Evolutionary conservation across 2,113 vertebrate genomes (phyloP), one percentile per base, ranked within the genome.

Genomic region (Perognathus longimembris): DNA sequence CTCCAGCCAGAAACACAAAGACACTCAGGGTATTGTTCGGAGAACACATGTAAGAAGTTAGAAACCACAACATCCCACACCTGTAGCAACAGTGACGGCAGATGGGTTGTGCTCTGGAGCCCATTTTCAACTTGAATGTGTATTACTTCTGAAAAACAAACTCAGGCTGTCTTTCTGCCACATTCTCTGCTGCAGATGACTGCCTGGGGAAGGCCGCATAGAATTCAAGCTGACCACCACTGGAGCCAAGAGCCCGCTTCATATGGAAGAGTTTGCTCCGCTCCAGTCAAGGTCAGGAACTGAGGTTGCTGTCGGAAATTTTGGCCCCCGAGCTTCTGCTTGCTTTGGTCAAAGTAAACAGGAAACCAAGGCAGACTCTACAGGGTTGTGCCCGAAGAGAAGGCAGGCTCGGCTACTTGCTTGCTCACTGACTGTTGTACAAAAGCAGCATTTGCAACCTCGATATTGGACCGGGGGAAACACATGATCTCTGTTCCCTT

Each of bases 61-160:
- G 97, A 95, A 97, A 91, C 78, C 97, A 92, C 92, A 97, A 96
- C 92, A 96, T 95, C 92, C 97, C 95, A 96, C 96, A 98, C 95
- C 97, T 98, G 97, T 94, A 94, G 97, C 96, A 98, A 97, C 93
- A 96, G 2, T 1, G 5, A 77, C 63, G 83, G 57, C 97, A 97
- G 96, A 97, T 94, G 96, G 78, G 74, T 85, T 75, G 75, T 64
- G 54, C 92, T 85, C 26, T 70, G 32, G 73, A 92, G 66, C 14
- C 59, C 61, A 34, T 10, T 77, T 78, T 80, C 83, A 74, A 81
- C 50, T 24, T 57, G 36, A 69, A 73, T 80, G 50, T 7, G 34
- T 67, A 28, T 26, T 81, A 63, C 79, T 8, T 28, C 88, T 92
- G 83, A 89, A 94, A 34, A 83, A 92, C 61, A 85, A 94, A 93